Evolutionary conservation across 2,888 invertebrate species (phyloP), one percentile per base, ranked within the genome.

Genomic region (Exocentrus adspersus): DNA sequence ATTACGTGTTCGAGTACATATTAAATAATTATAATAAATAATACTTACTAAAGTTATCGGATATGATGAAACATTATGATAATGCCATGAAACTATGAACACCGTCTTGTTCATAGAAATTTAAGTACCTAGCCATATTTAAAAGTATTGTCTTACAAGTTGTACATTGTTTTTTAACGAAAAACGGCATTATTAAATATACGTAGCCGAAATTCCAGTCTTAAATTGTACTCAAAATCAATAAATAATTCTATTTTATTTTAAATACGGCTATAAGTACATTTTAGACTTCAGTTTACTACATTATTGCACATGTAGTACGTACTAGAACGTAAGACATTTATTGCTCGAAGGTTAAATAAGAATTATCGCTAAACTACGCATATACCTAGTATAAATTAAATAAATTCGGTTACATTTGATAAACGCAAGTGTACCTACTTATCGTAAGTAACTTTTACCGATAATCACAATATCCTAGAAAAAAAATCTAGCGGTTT

Each of bases 81-180:
- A 24, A 24, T 24, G 24, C 24, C 24, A 24, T 7, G 24, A 7
- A 24, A 3, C 24, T 2, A 32, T 32, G n/a, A 32, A 10, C 2
- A 14, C 9, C 12, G 24, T 46, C 12, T 46, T 7, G 9, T 32
- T 12, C 24, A 54, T 48, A 28, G 43, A 24, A 43, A 54, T 19
- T 54, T n/a, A n/a, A n/a, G n/a, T n/a, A n/a, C n/a, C 48, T 54
- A 37, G 61, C 61, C 61, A 61, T 48, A 61, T 61, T 61, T 61
- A 61, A 61, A 61, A 54, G 17, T 30, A 30, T n/a, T n/a, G n/a
- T n/a, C n/a, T n/a, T n/a, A n/a, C n/a, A n/a, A n/a, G n/a, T n/a
- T n/a, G n/a, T n/a, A n/a, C n/a, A n/a, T n/a, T n/a, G n/a, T n/a
- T n/a, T n/a, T n/a, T n/a, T n/a, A n/a, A n/a, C n/a, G 7, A 24